phyloP scores from a whole-genome alignment of 2,113 vertebrate genomes.

The Anarhynchus alexandrinus region DNA sequence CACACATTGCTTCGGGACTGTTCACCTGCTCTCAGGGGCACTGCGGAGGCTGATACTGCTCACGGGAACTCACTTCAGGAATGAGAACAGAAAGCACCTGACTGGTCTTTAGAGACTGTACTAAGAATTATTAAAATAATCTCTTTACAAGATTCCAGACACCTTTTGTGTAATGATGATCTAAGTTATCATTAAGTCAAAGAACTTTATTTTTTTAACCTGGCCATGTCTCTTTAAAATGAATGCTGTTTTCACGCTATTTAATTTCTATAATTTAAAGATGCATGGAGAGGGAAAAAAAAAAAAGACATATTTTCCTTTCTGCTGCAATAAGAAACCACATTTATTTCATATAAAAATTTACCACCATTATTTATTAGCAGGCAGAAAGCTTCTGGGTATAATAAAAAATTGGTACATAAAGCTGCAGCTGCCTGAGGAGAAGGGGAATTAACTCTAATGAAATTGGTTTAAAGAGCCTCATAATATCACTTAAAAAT shows the following conservation, averaged over 20 bases:
- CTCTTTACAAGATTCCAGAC: background rate
- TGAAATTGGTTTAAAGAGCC: background rate
- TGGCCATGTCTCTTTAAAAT: background rate
- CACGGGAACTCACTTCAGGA: background rate
- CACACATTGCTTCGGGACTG: accelerated
- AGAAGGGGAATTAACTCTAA: conserved; percentile 7
- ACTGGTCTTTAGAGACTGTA: background rate
- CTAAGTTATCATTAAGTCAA: background rate
- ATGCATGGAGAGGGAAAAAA: background rate
- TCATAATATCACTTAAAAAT: background rate
- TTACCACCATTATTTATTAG: conserved; percentile 53
- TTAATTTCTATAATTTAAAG: background rate
- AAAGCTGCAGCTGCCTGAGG: background rate
- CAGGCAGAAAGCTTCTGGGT: conserved; percentile 31
- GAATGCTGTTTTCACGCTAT: background rate
- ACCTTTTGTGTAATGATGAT: background rate
- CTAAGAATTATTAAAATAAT: background rate
- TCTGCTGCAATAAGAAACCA: background rate
- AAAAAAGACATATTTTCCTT: background rate
- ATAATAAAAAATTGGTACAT: conserved; percentile 26
- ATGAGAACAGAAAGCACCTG: background rate
- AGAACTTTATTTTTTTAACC: background rate
- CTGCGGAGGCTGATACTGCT: background rate
- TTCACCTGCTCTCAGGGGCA: background rate
- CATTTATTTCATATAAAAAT: conserved; percentile 26